Conservation (phyloP, 1,140 invertebrate species). For the Bombus polaris region DNA sequence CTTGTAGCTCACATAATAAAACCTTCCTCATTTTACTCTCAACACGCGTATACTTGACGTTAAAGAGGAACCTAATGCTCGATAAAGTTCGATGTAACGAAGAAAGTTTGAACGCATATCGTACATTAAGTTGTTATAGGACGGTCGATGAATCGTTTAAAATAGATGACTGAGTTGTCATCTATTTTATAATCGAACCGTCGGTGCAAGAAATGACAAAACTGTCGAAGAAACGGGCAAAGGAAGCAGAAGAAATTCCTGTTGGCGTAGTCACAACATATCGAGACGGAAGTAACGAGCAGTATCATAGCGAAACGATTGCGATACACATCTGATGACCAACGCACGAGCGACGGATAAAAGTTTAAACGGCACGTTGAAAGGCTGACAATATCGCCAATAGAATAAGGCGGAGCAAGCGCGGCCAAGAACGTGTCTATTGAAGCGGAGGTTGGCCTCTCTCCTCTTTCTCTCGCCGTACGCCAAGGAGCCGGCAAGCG, state of each 20-base stretch:
- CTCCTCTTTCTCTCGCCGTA: constrained; percentile 61
- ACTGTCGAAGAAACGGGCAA: background rate
- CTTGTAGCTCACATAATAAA: background rate
- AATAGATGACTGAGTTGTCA: background rate
- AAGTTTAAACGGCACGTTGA: background rate
- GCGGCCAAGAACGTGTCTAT: constrained; percentile 57
- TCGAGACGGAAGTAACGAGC: background rate
- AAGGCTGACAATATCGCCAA: constrained; percentile 49
- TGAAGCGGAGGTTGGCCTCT: constrained; percentile 53
- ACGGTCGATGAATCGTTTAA: too few relatives aligned
- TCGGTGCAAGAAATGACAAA: background rate
- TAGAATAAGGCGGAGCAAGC: constrained; percentile 52
- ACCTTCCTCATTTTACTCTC: background rate
- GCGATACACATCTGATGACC: background rate
- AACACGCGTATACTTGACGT: too few relatives aligned
- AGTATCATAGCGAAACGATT: constrained; percentile 14
- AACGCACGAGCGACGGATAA: too few relatives aligned
- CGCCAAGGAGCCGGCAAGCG: constrained; percentile 70
- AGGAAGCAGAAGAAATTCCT: background rate
- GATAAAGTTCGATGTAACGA: too few relatives aligned
- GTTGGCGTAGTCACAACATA: background rate
- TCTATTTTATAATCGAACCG: background rate
- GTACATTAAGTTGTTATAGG: too few relatives aligned
- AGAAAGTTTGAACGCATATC: too few relatives aligned
- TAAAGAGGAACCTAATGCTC: too few relatives aligned